phyloP scores from a whole-genome alignment of 2,888 invertebrate species.

The Plagiodera versicolora region DNA sequence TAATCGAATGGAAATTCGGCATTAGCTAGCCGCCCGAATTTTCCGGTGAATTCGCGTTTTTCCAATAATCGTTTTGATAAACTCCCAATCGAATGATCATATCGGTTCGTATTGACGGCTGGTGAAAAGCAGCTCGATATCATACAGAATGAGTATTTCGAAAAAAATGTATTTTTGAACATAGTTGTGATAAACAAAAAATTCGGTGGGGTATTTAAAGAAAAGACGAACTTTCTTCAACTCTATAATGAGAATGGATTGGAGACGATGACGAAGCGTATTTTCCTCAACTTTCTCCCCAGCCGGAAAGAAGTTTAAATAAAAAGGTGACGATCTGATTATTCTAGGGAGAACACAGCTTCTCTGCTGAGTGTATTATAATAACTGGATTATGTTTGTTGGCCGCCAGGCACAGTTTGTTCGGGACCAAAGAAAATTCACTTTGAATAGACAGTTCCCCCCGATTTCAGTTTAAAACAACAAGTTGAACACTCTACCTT shows the following conservation, averaged over 20 bases:
- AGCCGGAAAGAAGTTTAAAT: constrained; percentile 34
- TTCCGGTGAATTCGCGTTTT: constrained; percentile 22
- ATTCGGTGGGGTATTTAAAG: too few species aligned
- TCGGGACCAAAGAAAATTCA: background rate
- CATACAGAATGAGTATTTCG: too few species aligned
- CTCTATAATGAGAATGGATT: constrained; percentile 17
- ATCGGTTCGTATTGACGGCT: background rate
- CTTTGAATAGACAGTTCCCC: background rate
- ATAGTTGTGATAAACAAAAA: too few species aligned
- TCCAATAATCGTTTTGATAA: constrained; percentile 23
- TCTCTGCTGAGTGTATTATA: constrained; percentile 42
- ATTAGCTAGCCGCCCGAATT: constrained; percentile 19
- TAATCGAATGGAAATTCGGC: constrained; percentile 22
- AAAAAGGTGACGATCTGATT: constrained; percentile 43
- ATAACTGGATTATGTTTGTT: constrained; percentile 46
- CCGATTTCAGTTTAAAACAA: background rate
- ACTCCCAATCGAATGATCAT: constrained; percentile 4
- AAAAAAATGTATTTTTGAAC: too few species aligned
- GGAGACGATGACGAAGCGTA: constrained; percentile 22
- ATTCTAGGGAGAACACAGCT: constrained; percentile 35
- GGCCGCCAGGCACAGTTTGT: constrained; percentile 36
- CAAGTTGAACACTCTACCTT: background rate
- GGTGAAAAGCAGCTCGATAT: constrained; percentile 2
- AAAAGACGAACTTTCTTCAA: constrained; percentile 26
- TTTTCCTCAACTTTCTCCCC: constrained; percentile 23